Base-by-base conservation (phyloP, 2,113 vertebrate genomes). In the Choloepus hoffmanni region DNA sequence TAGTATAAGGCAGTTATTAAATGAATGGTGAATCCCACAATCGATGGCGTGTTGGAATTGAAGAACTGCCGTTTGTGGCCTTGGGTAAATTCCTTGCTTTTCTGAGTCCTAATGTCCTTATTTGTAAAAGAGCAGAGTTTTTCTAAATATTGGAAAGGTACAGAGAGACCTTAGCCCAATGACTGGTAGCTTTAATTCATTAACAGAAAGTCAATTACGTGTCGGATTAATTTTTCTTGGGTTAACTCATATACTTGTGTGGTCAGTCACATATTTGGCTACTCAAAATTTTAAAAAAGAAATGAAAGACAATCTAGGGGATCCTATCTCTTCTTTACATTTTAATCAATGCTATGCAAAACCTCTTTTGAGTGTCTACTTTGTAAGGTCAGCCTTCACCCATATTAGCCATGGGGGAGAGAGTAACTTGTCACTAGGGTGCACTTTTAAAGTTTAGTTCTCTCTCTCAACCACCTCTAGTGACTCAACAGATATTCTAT, bases 81-180 rank as follows among this genome's bases (percentile, higher is more conserved):
- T 94, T 92, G 92, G 94, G 92, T 92, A 70, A 83, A 84, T 79
- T 79, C 90, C 89, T 94, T 91, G 95, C 74, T 94, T 94, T 90
- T 89, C 83, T 65, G 92, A 90, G 73, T 89, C 70, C 81, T 65
- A 60, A 95, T 92, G 86, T 93, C 70, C 85, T 96, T 96, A 84
- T 96, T 81, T 93, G 40, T 91, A 60, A 93, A 93, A 95, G 68
- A 83, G 60, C 87, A 92, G 62, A 50, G 78, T 73, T 82, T 73
- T 48, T 48, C 3, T 89, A 73, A 89, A 91, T 78, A 88, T 28
- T 43, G n/a, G 73, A 91, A 83, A 91, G 85, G n/a, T 36, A 78
- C 30, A 67, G 68, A 94, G 86, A 10, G 53, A 78, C 78, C 30
- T 72, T 33, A 14, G 60, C 5, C 14, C 21, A 30, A 73, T 53